Evolutionary conservation across 2,888 invertebrate genomes (phyloP).

Genomic region (Acanthosepion pharaonis): DNA sequence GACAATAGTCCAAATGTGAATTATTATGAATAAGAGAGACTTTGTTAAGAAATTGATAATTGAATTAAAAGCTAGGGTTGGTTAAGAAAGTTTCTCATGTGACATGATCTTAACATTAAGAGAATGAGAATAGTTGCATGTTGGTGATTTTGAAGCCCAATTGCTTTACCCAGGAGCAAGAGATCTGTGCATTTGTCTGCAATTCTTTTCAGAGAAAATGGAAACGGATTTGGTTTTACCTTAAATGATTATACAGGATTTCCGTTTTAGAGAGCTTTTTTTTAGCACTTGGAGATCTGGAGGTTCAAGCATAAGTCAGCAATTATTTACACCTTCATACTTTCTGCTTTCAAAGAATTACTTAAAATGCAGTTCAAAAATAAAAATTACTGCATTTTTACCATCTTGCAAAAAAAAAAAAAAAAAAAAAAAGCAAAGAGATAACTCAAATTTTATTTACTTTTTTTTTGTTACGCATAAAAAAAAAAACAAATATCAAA

Average conservation of each 20-base stretch:
- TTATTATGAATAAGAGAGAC: no score
- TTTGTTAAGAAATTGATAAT: no score
- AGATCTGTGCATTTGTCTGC: background rate
- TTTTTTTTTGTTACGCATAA: background rate
- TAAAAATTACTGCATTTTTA: background rate
- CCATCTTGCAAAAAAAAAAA: background rate
- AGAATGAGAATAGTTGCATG: no score
- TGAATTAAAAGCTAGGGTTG: no score
- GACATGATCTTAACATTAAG: no score
- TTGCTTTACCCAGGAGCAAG: no score
- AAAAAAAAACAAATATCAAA: background rate
- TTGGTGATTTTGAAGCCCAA: no score
- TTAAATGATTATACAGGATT: background rate
- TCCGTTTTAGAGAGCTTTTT: background rate
- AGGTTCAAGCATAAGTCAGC: background rate
- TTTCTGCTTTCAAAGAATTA: background rate
- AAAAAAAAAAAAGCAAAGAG: background rate
- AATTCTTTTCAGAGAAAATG: background rate
- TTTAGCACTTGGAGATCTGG: background rate
- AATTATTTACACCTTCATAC: background rate
- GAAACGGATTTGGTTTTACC: background rate
- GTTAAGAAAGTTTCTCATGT: no score
- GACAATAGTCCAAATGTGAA: no score
- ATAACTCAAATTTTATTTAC: no score
- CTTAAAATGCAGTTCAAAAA: background rate